phyloP scores from a whole-genome alignment of 2,797 vertebrate species.

The Acipenser oxyrinchus region DNA sequence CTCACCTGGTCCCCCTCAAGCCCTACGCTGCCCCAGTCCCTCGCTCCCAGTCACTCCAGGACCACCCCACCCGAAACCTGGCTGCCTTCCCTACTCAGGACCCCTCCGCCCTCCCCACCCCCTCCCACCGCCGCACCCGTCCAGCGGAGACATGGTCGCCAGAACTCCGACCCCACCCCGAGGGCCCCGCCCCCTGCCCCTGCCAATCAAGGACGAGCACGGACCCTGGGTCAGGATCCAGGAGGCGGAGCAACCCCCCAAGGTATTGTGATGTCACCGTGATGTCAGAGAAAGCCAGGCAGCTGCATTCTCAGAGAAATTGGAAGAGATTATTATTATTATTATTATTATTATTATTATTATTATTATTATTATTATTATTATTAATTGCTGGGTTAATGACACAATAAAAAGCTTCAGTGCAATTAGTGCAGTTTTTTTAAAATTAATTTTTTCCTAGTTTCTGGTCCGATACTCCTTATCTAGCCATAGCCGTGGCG shows the following conservation, averaged over 20 bases:
- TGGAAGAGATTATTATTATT: no score
- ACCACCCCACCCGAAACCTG: slow-evolving; percentile 85
- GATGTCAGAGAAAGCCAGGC: no score
- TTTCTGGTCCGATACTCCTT: neutral
- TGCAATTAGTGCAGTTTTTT: slow-evolving; percentile 1
- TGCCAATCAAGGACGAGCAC: slow-evolving; percentile 57
- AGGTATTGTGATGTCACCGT: slow-evolving; percentile 34
- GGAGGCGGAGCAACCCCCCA: slow-evolving; percentile 72
- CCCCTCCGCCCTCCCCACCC: slow-evolving; percentile 59
- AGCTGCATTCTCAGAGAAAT: no score
- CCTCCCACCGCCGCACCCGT: slow-evolving; percentile 49
- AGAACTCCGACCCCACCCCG: slow-evolving; percentile 88
- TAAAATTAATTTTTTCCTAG: neutral
- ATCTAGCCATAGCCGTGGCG: no score
- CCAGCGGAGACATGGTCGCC: slow-evolving; percentile 77
- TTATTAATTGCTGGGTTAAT: no score
- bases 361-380: no score
- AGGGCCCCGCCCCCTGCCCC: slow-evolving; percentile 65
- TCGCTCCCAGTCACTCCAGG: slow-evolving; percentile 87
- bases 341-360: no score
- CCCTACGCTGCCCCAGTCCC: slow-evolving; percentile 84
- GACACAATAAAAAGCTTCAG: no score
- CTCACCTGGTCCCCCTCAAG: slow-evolving; percentile 84
- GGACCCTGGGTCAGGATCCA: slow-evolving; percentile 80
- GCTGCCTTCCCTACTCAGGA: slow-evolving; percentile 84